Evolutionary conservation across 2,113 vertebrate genomes (phyloP).

Genomic region (Microtus oregoni): DNA sequence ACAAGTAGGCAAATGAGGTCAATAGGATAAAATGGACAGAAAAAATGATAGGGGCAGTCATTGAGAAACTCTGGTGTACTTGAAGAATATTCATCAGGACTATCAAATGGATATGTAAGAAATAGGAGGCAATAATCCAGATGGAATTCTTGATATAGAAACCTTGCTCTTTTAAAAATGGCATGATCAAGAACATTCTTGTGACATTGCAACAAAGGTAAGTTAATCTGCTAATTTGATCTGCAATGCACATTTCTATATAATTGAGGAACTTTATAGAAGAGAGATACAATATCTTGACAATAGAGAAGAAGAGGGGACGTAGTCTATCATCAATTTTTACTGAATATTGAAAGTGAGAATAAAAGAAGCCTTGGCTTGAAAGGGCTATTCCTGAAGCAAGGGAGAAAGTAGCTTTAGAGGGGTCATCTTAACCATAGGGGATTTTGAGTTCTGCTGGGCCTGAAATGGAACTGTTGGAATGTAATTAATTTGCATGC

Average conservation of each 20-base stretch:
- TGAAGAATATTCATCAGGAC: constrained; percentile 19
- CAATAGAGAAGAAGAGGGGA: background rate
- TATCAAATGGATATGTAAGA: background rate
- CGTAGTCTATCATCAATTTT: background rate
- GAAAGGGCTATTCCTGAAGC: background rate
- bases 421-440: background rate
- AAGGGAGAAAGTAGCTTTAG: background rate
- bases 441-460: background rate
- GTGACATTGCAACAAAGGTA: background rate
- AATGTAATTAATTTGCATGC: background rate
- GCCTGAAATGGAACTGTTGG: background rate
- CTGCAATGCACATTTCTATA: background rate
- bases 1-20: background rate
- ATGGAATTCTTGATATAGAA: background rate
- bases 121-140: background rate
- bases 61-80: background rate
- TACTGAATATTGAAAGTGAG: background rate
- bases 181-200: background rate
- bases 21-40: background rate
- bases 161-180: background rate
- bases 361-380: background rate
- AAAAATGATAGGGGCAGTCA: background rate
- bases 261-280: background rate
- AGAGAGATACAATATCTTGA: background rate
- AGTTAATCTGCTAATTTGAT: background rate